Evolutionary conservation across 2,888 invertebrate species (phyloP).

Genomic region (Gandaritis pyraliata): DNA sequence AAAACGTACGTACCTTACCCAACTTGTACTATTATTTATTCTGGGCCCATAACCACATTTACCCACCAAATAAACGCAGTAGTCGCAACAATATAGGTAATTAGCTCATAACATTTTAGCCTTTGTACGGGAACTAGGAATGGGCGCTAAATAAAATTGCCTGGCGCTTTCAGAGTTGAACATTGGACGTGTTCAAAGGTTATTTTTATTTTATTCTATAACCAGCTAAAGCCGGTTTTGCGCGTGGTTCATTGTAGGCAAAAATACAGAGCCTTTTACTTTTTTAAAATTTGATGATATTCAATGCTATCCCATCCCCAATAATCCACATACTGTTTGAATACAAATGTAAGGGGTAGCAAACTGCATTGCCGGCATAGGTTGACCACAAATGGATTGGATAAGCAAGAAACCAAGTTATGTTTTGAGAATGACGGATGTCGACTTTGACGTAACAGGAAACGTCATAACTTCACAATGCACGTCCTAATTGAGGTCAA

Average conservation of each 20-base stretch:
- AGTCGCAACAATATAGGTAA: too few relatives aligned
- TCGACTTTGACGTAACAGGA: conserved; percentile 20
- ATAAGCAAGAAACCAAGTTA: neutral
- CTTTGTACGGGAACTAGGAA: too few relatives aligned
- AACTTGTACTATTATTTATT: too few relatives aligned
- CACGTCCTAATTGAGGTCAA: conserved; percentile 23
- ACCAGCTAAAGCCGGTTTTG: conserved; percentile 8
- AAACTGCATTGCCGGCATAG: neutral
- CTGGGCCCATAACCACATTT: too few relatives aligned
- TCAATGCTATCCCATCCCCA: too few relatives aligned
- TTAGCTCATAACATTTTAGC: too few relatives aligned
- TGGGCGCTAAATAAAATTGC: neutral
- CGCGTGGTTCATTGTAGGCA: conserved; percentile 1
- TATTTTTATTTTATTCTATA: conserved; percentile 18
- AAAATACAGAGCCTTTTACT: conserved; percentile 3
- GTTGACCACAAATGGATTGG: neutral
- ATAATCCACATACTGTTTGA: neutral
- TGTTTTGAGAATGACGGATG: conserved; percentile 1
- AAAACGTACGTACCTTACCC: too few relatives aligned
- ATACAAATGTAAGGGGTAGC: neutral
- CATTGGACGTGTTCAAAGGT: conserved; percentile 11
- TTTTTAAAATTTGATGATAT: too few relatives aligned
- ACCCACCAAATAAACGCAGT: too few relatives aligned
- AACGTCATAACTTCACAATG: conserved; percentile 17
- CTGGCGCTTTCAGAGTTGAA: conserved; percentile 12